Base-by-base conservation (phyloP, 2,113 vertebrate genomes). In the Heterochromis multidens region DNA sequence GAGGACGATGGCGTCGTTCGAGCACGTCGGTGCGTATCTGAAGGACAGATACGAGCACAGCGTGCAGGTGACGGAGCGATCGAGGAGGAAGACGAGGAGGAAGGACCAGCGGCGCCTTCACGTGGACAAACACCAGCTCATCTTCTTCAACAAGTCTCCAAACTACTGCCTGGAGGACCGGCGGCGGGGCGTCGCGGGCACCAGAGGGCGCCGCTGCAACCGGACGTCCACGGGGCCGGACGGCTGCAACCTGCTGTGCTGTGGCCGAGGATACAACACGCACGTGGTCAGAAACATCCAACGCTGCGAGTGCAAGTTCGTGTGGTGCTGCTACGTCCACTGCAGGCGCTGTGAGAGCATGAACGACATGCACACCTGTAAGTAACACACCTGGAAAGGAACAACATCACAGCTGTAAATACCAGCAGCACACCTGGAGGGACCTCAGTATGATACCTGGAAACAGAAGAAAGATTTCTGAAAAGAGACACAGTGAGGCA, bases 251-350 rank as follows among this genome's bases (percentile, higher is more conserved):
- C 96, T 99, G 78, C 97, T 99, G 3, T 99, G 99, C 95, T 99
- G 99, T 1, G 98, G 98, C 8, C 94, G 98, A 0, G 99, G 98
- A 2, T 99, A 99, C 96, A 99, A 99, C 93, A 99, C 98, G 0
- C 98, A 97, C 0, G 97, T 99, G 2, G 98, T 98, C 76, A 92
- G 99, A 37, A 96, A 97, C 0, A 97, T 98, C 85, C 96, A 98
- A 3, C 96, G 98, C 74, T 99, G 99, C 0, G 97, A 99, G 37
- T 99, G 99, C 93, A 99, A 98, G 94, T 99, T 99, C 0, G 94
- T 99, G 60, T 99, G 99, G 99, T 99, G 99, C 95, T 99, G 99
- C 94, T 98, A 98, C 0, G 99, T 99, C 27, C 97, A 96, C 87
- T 99, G 99, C 94, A 85, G 96, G 16, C 95, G 97, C 62, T 99